Conservation (phyloP, 2,888 invertebrate genomes). For the Drosophila greeni region DNA sequence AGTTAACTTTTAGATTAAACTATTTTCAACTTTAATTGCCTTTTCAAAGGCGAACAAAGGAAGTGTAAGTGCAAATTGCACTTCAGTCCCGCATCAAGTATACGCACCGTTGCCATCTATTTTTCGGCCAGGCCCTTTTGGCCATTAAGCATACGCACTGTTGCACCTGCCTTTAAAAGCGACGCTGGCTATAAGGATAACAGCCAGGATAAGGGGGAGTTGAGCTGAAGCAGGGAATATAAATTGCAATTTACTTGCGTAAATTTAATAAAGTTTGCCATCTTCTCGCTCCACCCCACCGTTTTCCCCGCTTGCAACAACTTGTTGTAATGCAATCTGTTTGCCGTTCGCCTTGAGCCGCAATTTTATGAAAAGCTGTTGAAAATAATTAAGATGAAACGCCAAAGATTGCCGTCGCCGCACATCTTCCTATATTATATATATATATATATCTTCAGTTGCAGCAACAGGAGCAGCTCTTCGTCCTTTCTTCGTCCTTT, state of each 20-base stretch:
- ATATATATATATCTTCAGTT: conserved; percentile 11
- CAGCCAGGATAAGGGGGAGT: not conserved
- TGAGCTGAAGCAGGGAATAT: conserved; percentile 29
- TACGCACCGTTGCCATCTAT: conserved; percentile 8
- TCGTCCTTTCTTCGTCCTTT: not conserved
- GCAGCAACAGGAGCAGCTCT: conserved; percentile 6
- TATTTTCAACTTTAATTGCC: conserved; percentile 4
- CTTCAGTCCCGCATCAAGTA: conserved; percentile 5
- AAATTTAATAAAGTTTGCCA: conserved; percentile 61
- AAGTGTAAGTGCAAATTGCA: conserved; percentile 7
- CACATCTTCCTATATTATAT: conserved; percentile 7
- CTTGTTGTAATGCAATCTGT: conserved; percentile 59
- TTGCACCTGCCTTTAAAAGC: conserved; percentile 30
- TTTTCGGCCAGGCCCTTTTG: conserved; percentile 9
- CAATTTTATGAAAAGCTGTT: conserved; percentile 58
- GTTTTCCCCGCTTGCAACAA: conserved; percentile 16
- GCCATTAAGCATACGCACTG: conserved; percentile 58
- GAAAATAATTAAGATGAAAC: conserved; percentile 66
- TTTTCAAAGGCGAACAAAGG: not conserved
- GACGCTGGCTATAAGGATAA: conserved; percentile 2
- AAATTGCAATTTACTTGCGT: conserved; percentile 68
- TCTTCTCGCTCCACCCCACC: no score
- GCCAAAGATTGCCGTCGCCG: conserved; percentile 37
- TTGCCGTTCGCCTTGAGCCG: conserved; percentile 52
- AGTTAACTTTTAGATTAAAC: conserved; percentile 1